Conservation (phyloP, 92 coral and sea anemone species). For the Palythoa grandis region DNA sequence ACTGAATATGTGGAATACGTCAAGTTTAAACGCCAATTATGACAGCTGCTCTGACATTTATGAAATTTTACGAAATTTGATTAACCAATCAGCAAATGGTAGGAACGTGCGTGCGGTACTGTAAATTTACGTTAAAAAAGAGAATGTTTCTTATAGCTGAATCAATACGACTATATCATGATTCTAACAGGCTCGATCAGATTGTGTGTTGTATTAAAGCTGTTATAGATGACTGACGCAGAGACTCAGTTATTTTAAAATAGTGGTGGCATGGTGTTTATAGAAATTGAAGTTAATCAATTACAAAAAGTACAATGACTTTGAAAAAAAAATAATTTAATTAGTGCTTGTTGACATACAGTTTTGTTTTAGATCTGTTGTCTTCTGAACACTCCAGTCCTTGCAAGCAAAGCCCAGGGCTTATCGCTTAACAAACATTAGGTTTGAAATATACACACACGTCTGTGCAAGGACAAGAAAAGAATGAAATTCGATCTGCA, state of each 20-base stretch:
- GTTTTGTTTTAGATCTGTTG: neutral
- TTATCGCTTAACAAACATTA: neutral
- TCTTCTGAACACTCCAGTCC: neutral
- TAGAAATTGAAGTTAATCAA: neutral
- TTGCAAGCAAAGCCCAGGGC: neutral
- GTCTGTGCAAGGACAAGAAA: neutral
- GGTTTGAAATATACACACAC: neutral
- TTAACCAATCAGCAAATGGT: conserved; percentile 1
- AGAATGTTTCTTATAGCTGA: neutral
- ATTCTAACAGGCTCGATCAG: neutral
- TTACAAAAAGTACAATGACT: conserved; percentile 1
- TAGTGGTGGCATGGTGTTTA: neutral
- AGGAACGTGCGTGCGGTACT: neutral
- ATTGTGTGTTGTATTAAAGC: neutral
- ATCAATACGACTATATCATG: neutral
- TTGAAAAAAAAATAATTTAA: conserved; percentile 10
- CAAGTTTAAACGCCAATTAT: conserved; percentile 2
- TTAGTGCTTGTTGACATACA: conserved; percentile 15
- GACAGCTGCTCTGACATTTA: conserved; percentile 25
- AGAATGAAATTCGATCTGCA: neutral
- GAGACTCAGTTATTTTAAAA: neutral
- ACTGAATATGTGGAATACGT: conserved; percentile 1
- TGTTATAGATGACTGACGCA: neutral
- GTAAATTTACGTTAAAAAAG: neutral
- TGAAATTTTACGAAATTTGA: conserved; percentile 28